Conservation (phyloP, 2,888 invertebrate genomes). For the Pantelozetes paolii region DNA sequence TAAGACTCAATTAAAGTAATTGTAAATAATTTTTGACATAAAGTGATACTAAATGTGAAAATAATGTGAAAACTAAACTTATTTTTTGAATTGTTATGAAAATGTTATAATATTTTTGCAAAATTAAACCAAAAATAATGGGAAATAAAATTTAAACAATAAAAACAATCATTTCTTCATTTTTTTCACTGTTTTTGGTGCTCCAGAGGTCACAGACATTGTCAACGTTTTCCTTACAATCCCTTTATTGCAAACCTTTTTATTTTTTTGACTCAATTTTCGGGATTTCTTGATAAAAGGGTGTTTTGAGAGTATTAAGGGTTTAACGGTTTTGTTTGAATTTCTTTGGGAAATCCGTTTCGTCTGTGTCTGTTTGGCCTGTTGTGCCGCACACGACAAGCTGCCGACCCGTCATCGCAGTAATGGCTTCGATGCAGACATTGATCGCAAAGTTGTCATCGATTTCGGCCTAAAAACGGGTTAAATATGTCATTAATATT, state of each 20-base stretch:
- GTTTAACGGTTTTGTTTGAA: not conserved
- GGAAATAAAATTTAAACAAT: no score
- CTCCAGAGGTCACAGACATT: slow-evolving; percentile 7
- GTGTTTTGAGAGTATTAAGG: slow-evolving; percentile 3
- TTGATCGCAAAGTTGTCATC: slow-evolving; percentile 5
- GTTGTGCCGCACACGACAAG: slow-evolving; percentile 37
- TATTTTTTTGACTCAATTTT: slow-evolving; percentile 24
- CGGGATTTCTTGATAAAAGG: slow-evolving; percentile 5
- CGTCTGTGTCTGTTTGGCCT: slow-evolving; percentile 1
- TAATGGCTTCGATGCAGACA: slow-evolving; percentile 13
- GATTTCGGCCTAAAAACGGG: slow-evolving; percentile 25
- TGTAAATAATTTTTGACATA: no score
- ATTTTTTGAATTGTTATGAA: no score
- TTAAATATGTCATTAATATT: not conserved
- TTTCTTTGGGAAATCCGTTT: not conserved
- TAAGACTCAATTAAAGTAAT: no score
- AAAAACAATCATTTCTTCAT: slow-evolving; percentile 24
- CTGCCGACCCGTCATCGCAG: slow-evolving; percentile 37
- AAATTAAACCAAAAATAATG: no score
- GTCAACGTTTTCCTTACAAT: not conserved
- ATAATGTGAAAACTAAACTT: no score
- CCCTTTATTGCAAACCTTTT: slow-evolving; percentile 4
- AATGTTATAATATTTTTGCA: no score
- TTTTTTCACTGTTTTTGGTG: slow-evolving; percentile 20
- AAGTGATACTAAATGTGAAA: no score